Evolutionary conservation across 2,888 invertebrate species (phyloP), one percentile per base, ranked within the genome.

Genomic region (Aquatica leii): DNA sequence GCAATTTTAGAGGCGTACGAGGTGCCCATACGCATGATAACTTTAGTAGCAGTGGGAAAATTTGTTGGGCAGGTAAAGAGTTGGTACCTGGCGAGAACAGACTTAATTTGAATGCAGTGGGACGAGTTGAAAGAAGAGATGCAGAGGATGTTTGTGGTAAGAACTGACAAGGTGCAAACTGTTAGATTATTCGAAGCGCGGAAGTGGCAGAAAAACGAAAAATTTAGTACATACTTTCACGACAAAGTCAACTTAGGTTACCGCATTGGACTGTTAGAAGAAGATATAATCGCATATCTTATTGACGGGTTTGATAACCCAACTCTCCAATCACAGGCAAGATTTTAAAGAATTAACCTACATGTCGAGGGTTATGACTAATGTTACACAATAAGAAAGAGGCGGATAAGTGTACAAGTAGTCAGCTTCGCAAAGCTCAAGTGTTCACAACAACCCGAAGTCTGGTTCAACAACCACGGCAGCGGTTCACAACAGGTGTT

Each of bases 1-100:
- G 46, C 46, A 46, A 46, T 46, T 18, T 46, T 46, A 15, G 46
- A 46, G 11, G 46, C 46, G 8, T 12, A 46, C 46, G 46, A 46
- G 20, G 14, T 46, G 12, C 46, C 46, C 12, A 18, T 17, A 15
- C 46, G 46, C 14, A 37, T 12, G n/a, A 2, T 37, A 2, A 37
- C 37, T 37, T 37, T 37, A 37, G 8, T 37, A 15, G 46, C 11
- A 2, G 14, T 46, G 17, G 46, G 46, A 46, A 46, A 46, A 46
- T 46, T 46, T 18, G 17, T 18, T 18, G 17, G 46, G 8, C 46
- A 46, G 20, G 46, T 46, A 18, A 46, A 46, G 17, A 46, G 20
- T 46, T 46, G 21, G 17, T 37, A 37, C 37, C 12, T 37, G 37
- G 37, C 37, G 11, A 37, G 37, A 12, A 37, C 37, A 3, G 37